These are phyloP conservation scores for Plestiodon gilberti DNA, from an alignment of 2,113 vertebrate genomes.

Conservation along the genomic window DNA sequence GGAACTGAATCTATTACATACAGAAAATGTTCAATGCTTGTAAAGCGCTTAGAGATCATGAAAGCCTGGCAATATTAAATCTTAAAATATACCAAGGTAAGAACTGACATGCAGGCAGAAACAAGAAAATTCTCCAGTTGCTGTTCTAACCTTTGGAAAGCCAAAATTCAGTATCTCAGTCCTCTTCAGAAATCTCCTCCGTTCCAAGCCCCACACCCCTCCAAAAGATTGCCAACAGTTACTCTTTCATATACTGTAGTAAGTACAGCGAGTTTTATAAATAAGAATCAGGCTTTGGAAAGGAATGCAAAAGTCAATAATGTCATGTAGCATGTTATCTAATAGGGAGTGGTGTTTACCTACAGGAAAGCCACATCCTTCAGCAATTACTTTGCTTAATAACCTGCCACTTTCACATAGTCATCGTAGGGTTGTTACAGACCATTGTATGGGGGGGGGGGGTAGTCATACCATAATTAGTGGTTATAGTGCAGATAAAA, in stretches of 20 bases:
- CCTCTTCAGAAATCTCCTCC: conserved; percentile 19
- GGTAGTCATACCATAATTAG: not conserved
- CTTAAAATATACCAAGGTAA: conserved; percentile 36
- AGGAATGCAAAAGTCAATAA: conserved; percentile 67
- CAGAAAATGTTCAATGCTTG: not conserved
- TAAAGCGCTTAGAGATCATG: conserved; percentile 43
- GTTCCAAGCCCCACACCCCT: conserved; percentile 11
- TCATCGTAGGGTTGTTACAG: conserved; percentile 30
- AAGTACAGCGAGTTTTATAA: conserved; percentile 24
- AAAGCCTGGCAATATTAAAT: not conserved
- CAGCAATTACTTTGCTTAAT: conserved; percentile 56
- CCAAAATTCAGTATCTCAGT: conserved; percentile 27
- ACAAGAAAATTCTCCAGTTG: conserved; percentile 35
- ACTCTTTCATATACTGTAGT: conserved; percentile 37
- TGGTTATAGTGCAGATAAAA: not conserved
- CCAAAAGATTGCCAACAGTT: conserved; percentile 13
- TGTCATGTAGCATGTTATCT: conserved; percentile 21
- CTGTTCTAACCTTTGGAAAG: conserved; percentile 22
- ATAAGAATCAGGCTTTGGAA: conserved; percentile 54
- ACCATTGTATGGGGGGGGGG: conserved; percentile 28
- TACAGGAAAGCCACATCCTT: conserved; percentile 68
- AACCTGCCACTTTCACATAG: conserved; percentile 18
- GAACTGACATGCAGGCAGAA: not conserved
- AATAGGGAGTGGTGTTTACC: conserved; percentile 62
- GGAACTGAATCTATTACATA: not conserved